phyloP scores from a whole-genome alignment of 2,113 vertebrate genomes.

The Jaculus jaculus region DNA sequence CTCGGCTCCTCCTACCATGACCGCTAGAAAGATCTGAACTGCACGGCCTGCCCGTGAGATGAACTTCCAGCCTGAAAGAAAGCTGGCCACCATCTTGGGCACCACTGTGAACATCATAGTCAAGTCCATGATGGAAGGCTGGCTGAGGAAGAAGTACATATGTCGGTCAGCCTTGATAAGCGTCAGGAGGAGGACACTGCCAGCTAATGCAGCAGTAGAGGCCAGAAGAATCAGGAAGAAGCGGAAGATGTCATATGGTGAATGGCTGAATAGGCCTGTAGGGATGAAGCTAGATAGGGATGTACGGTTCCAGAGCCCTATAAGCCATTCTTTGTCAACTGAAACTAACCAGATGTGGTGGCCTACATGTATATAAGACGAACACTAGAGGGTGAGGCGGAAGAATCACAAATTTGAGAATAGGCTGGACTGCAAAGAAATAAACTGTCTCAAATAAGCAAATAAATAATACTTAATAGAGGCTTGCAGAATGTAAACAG shows the following conservation, averaged over 20 bases:
- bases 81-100: constrained; percentile 29
- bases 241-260: neutral
- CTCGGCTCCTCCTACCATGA: constrained; percentile 19
- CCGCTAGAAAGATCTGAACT: constrained; percentile 34
- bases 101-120: constrained; percentile 2
- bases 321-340: neutral
- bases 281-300: neutral
- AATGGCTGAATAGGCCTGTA: neutral
- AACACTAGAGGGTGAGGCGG: neutral
- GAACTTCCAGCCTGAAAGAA: neutral
- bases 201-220: neutral
- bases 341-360: neutral
- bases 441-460: neutral
- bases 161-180: neutral
- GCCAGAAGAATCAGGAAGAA: constrained; percentile 35
- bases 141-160: constrained; percentile 66
- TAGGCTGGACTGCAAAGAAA: neutral
- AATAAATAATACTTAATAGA: too few relatives aligned
- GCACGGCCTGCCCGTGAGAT: constrained; percentile 10
- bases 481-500: too few relatives aligned
- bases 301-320: constrained; percentile 44
- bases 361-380: neutral
- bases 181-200: constrained; percentile 37
- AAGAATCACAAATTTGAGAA: neutral
- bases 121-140: constrained; percentile 60